Base-by-base conservation (phyloP, 2,113 vertebrate genomes). In the Alethe castanea region DNA sequence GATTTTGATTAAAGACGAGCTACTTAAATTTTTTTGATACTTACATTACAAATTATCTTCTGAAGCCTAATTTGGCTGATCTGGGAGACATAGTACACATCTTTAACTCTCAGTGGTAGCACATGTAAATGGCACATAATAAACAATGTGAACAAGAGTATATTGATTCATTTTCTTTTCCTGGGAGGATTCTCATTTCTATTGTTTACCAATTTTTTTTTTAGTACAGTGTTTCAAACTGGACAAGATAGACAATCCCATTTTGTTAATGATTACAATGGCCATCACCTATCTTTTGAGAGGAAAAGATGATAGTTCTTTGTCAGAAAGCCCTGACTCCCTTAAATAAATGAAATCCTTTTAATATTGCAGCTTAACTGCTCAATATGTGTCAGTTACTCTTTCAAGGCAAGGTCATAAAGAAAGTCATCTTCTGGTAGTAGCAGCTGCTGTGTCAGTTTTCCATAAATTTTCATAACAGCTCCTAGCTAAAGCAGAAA, bases 351-450 rank as follows among this genome's bases (percentile, higher is more conserved):
- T 86, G 83, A 87, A 91, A 73, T 93, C 44, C 33, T 52, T 67
- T 19, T 57, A 91, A 72, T 87, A 57, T 47, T 89, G 42, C 81
- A 90, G 81, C 59, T 85, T 94, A 71, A 96, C 78, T 92, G 73
- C 93, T 96, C 84, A 88, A 8, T 95, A 82, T 92, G 59, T 67
- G 78, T 79, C 73, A 94, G 78, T 80, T 92, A 72, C 74, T 82
- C 62, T 80, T 95, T 94, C 78, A 85, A 92, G 74, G 74, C 60
- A 91, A 90, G 88, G 91, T 95, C 90, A 95, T 66, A 85, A 91
- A 81, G 54, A 90, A 94, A 88, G 35, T 85, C 89, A 77, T 82
- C 48, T 89, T 93, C 66, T 92, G 52, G 48, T 69, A 94, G 86
- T 66, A 71, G 89, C 92, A 95, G 88, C 83, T 96, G 91, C 83